phyloP scores from a whole-genome alignment of 1,140 invertebrate genomes.

The Nasonia longicornis region DNA sequence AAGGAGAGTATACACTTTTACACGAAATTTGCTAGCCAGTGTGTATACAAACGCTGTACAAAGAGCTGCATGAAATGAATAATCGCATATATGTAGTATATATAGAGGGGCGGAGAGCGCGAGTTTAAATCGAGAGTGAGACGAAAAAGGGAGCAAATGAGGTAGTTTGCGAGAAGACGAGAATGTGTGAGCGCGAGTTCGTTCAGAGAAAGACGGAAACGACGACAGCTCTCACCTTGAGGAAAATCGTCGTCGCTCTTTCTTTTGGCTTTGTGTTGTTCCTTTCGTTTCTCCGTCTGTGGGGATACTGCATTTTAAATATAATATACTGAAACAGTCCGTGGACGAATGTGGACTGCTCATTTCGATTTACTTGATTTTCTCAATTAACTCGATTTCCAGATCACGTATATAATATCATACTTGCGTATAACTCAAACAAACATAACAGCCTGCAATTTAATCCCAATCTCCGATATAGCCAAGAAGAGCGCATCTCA shows the following conservation, averaged over 20 bases:
- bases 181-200: neutral
- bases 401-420: neutral
- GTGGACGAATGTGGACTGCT: no score
- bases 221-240: slow-evolving; percentile 17
- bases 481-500: no score
- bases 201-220: slow-evolving; percentile 23
- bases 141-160: neutral
- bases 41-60: neutral
- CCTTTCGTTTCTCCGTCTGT: neutral
- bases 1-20: neutral
- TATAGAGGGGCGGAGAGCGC: neutral
- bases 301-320: neutral
- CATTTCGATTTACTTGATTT: no score
- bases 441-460: no score
- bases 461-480: no score
- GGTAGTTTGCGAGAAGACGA: neutral
- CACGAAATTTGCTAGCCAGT: neutral
- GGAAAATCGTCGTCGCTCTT: slow-evolving; percentile 12
- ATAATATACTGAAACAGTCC: neutral
- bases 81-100: no score
- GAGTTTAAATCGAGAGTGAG: slow-evolving; percentile 17
- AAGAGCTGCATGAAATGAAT: neutral
- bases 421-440: no score
- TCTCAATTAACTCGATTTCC: no score
- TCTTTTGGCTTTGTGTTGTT: neutral